Evolutionary conservation across 1,140 invertebrate genomes (phyloP).

Genomic region (Aphaenogaster rudis): DNA sequence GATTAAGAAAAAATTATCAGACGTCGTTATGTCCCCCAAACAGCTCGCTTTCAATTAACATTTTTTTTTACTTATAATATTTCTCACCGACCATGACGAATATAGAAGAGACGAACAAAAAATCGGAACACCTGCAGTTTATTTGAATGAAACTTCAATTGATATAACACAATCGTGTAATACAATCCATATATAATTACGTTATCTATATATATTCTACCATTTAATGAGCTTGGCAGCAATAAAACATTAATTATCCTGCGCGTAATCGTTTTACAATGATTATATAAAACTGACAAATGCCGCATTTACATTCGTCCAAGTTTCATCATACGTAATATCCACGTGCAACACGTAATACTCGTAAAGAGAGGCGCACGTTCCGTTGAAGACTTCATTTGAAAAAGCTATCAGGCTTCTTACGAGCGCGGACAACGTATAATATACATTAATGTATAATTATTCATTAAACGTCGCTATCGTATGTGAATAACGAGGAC

Average conservation of each 20-base stretch:
- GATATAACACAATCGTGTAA: background rate
- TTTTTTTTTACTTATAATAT: slow-evolving; percentile 18
- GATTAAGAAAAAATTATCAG: slow-evolving; percentile 59
- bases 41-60: slow-evolving; percentile 5
- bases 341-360: background rate
- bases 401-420: background rate
- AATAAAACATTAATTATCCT: slow-evolving; percentile 19
- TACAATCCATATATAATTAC: background rate
- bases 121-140: background rate
- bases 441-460: slow-evolving; percentile 21
- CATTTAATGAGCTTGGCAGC: slow-evolving; percentile 2
- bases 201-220: background rate
- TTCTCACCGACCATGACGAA: background rate
- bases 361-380: background rate
- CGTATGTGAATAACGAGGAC: background rate
- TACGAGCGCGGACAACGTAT: background rate
- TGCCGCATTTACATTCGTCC: background rate
- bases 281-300: slow-evolving; percentile 35
- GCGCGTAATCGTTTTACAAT: background rate
- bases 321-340: background rate
- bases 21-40: slow-evolving; percentile 1
- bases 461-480: slow-evolving; percentile 27
- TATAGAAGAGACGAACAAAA: background rate
- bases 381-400: slow-evolving; percentile 16
- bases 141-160: slow-evolving; percentile 17